phyloP scores from a whole-genome alignment of 2,888 invertebrate genomes.

The Habroteleia sp. region DNA sequence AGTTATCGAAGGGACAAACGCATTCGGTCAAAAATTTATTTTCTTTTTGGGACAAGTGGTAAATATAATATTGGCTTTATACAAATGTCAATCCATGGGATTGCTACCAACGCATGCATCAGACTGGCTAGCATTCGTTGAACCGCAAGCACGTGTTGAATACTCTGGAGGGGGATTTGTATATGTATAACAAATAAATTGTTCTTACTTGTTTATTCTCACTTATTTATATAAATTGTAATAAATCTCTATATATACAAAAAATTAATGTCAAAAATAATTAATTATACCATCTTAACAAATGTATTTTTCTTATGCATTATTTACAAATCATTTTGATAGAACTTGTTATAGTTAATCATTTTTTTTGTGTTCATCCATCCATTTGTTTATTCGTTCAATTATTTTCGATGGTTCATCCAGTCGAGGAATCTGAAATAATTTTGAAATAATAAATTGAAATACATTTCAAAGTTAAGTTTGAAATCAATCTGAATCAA shows the following conservation, averaged over 20 bases:
- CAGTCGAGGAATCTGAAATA: conserved; percentile 89
- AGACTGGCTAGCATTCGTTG: conserved; percentile 98
- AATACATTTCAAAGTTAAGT: too few relatives aligned
- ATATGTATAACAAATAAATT: conserved; percentile 71
- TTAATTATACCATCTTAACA: too few relatives aligned
- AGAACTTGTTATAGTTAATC: not conserved
- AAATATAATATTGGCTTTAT: conserved; percentile 94
- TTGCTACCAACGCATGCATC: conserved; percentile 97
- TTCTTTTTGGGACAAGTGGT: conserved; percentile 96
- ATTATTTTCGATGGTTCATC: conserved; percentile 90
- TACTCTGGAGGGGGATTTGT: conserved; percentile 90
- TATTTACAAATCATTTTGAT: too few relatives aligned
- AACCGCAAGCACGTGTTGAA: conserved; percentile 92
- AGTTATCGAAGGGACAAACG: conserved; percentile 95
- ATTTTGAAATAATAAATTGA: not conserved
- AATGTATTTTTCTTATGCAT: too few relatives aligned
- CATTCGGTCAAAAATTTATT: conserved; percentile 94
- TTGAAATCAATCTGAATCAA: too few relatives aligned
- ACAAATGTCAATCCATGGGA: conserved; percentile 99
- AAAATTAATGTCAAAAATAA: too few relatives aligned
- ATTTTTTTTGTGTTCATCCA: conserved; percentile 86
- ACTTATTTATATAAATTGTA: conserved; percentile 6
- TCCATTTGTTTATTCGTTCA: conserved; percentile 86
- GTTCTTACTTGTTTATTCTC: conserved; percentile 20
- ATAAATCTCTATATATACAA: conserved; percentile 11